Conservation (phyloP, 1,140 invertebrate genomes). For the Oryctes rhinoceros region DNA sequence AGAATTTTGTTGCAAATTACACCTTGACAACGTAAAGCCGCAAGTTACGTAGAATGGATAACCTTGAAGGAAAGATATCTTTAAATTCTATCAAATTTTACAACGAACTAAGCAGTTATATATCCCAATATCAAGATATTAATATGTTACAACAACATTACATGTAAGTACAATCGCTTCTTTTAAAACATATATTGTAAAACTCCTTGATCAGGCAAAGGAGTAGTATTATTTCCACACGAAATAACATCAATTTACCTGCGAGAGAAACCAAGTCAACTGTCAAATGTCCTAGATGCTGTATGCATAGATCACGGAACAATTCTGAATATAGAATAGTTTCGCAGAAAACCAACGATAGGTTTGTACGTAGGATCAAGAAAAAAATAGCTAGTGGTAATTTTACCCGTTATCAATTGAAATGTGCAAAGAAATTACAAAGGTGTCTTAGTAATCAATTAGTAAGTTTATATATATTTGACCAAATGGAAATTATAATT, state of each 20-base stretch:
- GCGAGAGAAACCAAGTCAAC: background rate
- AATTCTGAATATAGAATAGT: conserved; percentile 7
- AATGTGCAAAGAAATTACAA: conserved; percentile 19
- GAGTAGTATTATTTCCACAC: background rate
- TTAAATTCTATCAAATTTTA: conserved; percentile 32
- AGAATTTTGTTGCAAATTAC: too few relatives aligned
- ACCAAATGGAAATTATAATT: background rate
- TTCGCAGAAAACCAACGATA: background rate
- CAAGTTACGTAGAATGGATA: background rate
- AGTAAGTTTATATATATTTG: background rate
- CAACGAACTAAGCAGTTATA: background rate
- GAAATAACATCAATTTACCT: conserved; percentile 25
- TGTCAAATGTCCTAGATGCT: conserved; percentile 18
- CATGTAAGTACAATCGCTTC: conserved; percentile 5
- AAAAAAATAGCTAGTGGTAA: background rate
- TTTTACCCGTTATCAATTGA: conserved; percentile 17
- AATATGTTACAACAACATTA: conserved; percentile 13
- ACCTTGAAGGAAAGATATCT: background rate
- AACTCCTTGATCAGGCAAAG: background rate
- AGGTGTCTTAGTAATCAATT: background rate
- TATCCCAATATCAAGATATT: background rate
- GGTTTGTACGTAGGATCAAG: conserved; percentile 8
- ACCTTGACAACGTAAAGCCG: background rate
- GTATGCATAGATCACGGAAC: background rate
- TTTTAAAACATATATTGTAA: background rate